Conservation (phyloP, 2,113 vertebrate species). For the Leucoraja erinaceus region DNA sequence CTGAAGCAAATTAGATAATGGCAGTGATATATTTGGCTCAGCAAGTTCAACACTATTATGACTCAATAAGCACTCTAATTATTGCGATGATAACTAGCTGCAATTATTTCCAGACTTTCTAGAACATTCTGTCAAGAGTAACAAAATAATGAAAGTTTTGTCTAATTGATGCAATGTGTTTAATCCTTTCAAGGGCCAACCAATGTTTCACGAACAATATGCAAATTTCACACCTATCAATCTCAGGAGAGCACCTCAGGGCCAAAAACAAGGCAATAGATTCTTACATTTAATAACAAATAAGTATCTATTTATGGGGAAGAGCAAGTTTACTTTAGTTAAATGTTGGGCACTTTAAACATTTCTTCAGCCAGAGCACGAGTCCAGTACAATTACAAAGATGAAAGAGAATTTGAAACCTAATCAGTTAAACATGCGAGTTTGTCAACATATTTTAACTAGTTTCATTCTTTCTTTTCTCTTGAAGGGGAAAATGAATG, state of each 20-base stretch:
- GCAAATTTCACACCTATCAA: slow-evolving; percentile 10
- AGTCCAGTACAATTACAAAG: too few relatives aligned
- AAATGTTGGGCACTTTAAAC: not conserved
- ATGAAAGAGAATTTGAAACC: too few relatives aligned
- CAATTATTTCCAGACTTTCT: not conserved
- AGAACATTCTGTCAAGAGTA: not conserved
- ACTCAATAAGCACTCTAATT: not conserved
- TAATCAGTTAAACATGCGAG: too few relatives aligned
- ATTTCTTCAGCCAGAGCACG: too few relatives aligned
- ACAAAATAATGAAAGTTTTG: not conserved
- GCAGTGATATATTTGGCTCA: not conserved
- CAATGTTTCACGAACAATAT: not conserved
- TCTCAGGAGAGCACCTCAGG: not conserved
- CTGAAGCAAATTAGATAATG: not conserved
- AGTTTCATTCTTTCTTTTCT: too few relatives aligned
- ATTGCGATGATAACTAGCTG: not conserved
- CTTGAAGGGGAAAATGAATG: too few relatives aligned
- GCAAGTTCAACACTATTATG: not conserved
- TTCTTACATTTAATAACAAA: not conserved
- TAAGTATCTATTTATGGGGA: not conserved
- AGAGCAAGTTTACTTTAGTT: not conserved
- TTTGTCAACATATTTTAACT: too few relatives aligned
- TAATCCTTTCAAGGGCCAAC: not conserved
- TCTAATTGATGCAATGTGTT: not conserved
- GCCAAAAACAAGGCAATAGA: not conserved